phyloP scores from a whole-genome alignment of 2,797 vertebrate genomes.

The Pseudopleuronectes americanus region DNA sequence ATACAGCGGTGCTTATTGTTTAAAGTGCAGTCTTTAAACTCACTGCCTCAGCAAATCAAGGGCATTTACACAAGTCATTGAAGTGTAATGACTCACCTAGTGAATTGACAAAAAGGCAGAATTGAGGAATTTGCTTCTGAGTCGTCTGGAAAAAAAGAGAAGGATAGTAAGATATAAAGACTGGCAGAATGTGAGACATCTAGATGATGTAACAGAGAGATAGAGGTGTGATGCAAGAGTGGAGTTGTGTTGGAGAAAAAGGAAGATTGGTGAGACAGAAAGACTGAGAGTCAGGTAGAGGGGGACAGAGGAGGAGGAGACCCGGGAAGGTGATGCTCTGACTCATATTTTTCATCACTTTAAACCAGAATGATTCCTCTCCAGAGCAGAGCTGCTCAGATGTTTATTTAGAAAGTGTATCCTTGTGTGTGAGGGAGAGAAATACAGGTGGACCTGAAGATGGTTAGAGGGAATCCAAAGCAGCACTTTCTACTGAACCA shows the following conservation, averaged over 20 bases:
- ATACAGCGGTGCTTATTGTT: neutral
- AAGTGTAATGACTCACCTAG: slow-evolving; percentile 4
- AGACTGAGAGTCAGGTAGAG: slow-evolving; percentile 18
- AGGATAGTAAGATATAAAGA: neutral
- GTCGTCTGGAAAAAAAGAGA: neutral
- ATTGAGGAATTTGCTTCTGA: neutral
- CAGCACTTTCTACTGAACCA: too few relatives aligned
- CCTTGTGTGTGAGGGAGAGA: neutral
- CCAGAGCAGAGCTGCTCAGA: slow-evolving; percentile 32
- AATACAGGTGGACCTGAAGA: neutral
- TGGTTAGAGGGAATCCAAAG: too few relatives aligned
- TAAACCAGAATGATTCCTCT: slow-evolving; percentile 38
- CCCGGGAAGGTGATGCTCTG: slow-evolving; percentile 24
- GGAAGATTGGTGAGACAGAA: slow-evolving; percentile 27
- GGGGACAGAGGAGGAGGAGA: slow-evolving; percentile 3
- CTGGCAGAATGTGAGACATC: slow-evolving; percentile 1
- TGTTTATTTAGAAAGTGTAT: slow-evolving; percentile 9
- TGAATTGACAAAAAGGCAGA: slow-evolving; percentile 10
- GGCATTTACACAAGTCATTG: neutral
- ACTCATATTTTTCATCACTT: slow-evolving; percentile 38
- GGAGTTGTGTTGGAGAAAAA: slow-evolving; percentile 41
- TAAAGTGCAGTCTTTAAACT: neutral
- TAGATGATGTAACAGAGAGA: slow-evolving; percentile 31
- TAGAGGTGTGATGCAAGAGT: slow-evolving; percentile 35
- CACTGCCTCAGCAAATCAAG: slow-evolving; percentile 7